Conservation (phyloP, 2,113 vertebrate species). For the Syngnathoides biaculeatus region DNA sequence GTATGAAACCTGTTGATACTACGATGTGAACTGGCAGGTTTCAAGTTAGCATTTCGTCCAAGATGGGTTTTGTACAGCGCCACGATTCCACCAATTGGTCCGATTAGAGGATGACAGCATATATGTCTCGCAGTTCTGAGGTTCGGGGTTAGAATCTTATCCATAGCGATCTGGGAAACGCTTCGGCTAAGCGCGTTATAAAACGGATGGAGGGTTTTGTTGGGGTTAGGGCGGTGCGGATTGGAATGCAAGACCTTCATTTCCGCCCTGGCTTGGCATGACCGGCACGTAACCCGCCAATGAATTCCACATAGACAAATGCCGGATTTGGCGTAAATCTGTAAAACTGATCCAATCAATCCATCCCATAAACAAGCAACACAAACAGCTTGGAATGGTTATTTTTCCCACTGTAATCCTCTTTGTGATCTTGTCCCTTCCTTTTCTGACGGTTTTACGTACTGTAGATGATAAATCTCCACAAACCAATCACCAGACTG, state of each 20-base stretch:
- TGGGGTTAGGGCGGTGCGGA: background rate
- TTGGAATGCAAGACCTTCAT: background rate
- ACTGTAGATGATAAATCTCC: background rate
- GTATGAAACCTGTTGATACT: constrained; percentile 61
- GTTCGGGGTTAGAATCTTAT: background rate
- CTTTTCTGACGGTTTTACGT: too few species aligned
- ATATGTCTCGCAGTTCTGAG: too few species aligned
- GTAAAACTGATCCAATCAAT: background rate
- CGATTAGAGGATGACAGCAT: background rate
- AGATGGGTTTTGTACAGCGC: background rate
- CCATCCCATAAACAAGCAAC: background rate
- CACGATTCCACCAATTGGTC: background rate
- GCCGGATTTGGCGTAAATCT: background rate
- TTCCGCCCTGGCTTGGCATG: background rate
- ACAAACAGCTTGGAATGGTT: background rate
- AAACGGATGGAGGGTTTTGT: background rate
- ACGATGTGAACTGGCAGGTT: too few species aligned
- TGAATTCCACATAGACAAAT: background rate
- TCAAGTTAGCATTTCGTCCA: too few species aligned
- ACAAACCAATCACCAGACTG: background rate
- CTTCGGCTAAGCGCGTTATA: background rate
- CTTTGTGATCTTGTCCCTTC: background rate
- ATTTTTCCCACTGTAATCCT: background rate
- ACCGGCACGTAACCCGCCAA: background rate
- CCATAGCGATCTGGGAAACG: background rate